These are phyloP conservation scores for Pachyramphus minor DNA, from an alignment of 2,113 vertebrate species.

Conservation along the genomic window DNA sequence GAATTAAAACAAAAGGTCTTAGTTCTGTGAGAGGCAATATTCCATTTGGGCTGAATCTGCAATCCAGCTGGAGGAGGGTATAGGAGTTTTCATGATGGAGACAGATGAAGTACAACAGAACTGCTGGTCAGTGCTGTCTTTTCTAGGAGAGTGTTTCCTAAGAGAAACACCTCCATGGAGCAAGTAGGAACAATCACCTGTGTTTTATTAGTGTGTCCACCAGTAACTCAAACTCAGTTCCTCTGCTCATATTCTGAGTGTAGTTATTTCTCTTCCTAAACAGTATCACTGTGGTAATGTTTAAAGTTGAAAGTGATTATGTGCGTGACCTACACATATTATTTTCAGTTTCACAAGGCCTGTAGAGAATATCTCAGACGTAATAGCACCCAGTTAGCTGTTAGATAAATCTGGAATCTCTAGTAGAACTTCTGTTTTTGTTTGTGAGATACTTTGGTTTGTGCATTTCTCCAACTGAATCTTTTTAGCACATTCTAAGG, in stretches of 20 bases:
- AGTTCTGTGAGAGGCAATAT: neutral
- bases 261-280: neutral
- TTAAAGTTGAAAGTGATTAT: neutral
- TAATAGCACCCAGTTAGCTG: neutral
- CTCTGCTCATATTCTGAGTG: neutral
- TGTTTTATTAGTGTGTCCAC: neutral
- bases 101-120: neutral
- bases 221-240: neutral
- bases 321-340: neutral
- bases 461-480: neutral
- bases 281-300: neutral
- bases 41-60: neutral
- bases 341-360: neutral
- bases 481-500: neutral
- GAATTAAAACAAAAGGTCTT: neutral
- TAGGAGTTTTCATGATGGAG: neutral
- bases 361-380: neutral
- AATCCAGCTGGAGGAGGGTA: neutral
- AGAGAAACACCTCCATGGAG: neutral
- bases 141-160: neutral
- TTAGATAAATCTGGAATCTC: neutral
- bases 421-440: neutral
- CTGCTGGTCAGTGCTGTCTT: neutral
- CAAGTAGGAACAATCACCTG: neutral
- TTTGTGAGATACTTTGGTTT: accelerated